Base-by-base conservation (phyloP, 1,140 invertebrate genomes). In the Philotrypesis tridentata region DNA sequence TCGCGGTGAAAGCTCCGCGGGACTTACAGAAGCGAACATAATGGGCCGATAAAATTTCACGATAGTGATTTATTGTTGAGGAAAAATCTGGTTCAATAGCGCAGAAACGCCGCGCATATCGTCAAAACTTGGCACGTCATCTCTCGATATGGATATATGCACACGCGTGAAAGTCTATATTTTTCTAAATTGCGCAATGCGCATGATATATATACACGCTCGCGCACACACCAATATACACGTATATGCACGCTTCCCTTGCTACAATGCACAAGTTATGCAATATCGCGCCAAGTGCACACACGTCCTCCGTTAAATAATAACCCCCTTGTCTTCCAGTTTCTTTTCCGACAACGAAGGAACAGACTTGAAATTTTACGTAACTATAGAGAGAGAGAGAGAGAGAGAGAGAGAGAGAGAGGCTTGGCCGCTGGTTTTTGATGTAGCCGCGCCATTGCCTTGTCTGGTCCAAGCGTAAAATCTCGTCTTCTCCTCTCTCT, bases 101-200 rank as follows among this genome's bases (percentile, higher is more conserved):
- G 3, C 33, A 37, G 33, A 37, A 37, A 37, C 9, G 33, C 33
- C 9, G 33, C 33, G 33, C 9, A 37, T 5, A 37, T n/a, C n/a
- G 7, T 21, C 4, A n/a, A 55, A 55, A 21, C 12, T 43, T 43
- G 40, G 12, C 12, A 11, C 40, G 25, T 67, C 25, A 67, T 2
- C 29, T 76, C 67, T 55, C n/a, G n/a, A n/a, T n/a, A 61, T 37
- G 9, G 12, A 9, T n/a, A n/a, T n/a, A n/a, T n/a, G n/a, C n/a
- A n/a, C n/a, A n/a, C n/a, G n/a, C 61, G 60, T 75, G 73, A 75
- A 75, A 75, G 60, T 63, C 12, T n/a, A 67, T 31, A 8, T 72
- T 72, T 72, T 33, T 40, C 37, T 55, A 14, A 3, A 75, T 75
- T 63, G 23, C 7, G 55, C 27, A 75, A 75, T 17, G 23, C 71